These are phyloP conservation scores for Ectemnius lituratus DNA, from an alignment of 2,888 invertebrate genomes.

Conservation along the genomic window DNA sequence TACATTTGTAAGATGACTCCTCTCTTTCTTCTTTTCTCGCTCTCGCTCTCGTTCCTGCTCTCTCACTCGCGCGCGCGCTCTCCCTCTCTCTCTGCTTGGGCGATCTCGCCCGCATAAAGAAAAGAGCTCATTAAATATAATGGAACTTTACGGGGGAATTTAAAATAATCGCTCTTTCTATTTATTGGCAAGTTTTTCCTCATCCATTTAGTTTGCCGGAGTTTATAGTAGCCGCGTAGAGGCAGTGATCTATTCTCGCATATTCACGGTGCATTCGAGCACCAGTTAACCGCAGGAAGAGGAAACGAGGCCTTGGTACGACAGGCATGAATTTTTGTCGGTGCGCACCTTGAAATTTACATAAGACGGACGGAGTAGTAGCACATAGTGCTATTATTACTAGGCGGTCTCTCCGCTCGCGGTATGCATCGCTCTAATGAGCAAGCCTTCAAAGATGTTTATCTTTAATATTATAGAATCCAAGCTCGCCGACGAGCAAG, in stretches of 20 bases:
- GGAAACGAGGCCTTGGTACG: conserved; percentile 63
- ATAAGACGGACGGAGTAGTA: conserved; percentile 61
- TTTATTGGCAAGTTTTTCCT: no score
- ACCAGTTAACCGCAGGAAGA: conserved; percentile 53
- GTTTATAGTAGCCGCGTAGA: not conserved
- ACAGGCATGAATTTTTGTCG: conserved; percentile 71
- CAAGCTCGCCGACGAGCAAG: conserved; percentile 34
- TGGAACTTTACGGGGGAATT: conserved; percentile 32
- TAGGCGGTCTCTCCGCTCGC: conserved; percentile 28
- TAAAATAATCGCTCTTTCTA: not conserved
- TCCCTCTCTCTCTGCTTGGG: conserved; percentile 9
- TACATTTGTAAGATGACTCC: not conserved
- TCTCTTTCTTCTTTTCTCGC: not conserved
- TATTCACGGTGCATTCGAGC: not conserved
- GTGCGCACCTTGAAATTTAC: conserved; percentile 73
- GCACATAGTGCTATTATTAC: conserved; percentile 64
- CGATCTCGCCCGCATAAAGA: conserved; percentile 52
- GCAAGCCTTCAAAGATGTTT: conserved; percentile 74
- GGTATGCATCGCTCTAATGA: conserved; percentile 69
- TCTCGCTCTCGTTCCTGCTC: not conserved
- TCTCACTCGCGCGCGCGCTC: no score
- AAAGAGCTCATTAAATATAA: conserved; percentile 69
- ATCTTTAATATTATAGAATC: conserved; percentile 72
- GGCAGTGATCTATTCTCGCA: not conserved
- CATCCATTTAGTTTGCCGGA: not conserved